Evolutionary conservation across 2,113 vertebrate genomes (phyloP).

Genomic region (Sylvilagus bachmani): DNA sequence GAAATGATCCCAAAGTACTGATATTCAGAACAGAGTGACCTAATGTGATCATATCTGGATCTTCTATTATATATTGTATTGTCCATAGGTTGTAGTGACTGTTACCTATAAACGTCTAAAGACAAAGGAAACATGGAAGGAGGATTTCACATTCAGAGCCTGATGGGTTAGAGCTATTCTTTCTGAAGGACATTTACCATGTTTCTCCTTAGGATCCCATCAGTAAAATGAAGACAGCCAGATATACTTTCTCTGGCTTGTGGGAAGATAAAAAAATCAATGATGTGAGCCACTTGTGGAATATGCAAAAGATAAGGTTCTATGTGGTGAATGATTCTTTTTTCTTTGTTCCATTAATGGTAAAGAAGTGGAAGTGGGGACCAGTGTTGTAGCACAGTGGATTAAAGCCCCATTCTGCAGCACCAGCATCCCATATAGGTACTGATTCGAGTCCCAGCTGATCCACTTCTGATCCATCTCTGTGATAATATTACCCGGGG

Average conservation of each 20-base stretch:
- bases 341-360: neutral
- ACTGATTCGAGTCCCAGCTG: no score
- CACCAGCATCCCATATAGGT: no score
- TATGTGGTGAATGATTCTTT: neutral
- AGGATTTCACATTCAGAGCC: neutral
- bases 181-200: neutral
- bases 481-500: no score
- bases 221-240: slow-evolving; percentile 10
- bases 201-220: neutral
- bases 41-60: neutral
- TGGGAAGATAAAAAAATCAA: neutral
- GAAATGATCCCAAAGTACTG: neutral
- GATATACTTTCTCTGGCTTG: neutral
- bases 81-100: neutral
- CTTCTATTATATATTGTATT: neutral
- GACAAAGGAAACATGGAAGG: neutral
- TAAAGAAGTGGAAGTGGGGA: neutral
- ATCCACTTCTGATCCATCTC: no score
- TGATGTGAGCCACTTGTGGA: neutral
- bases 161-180: neutral
- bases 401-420: no score
- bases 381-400: no score
- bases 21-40: neutral
- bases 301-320: neutral
- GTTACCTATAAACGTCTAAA: neutral